Evolutionary conservation across 1,140 invertebrate genomes (phyloP).

Genomic region (Hycleus phaleratus): DNA sequence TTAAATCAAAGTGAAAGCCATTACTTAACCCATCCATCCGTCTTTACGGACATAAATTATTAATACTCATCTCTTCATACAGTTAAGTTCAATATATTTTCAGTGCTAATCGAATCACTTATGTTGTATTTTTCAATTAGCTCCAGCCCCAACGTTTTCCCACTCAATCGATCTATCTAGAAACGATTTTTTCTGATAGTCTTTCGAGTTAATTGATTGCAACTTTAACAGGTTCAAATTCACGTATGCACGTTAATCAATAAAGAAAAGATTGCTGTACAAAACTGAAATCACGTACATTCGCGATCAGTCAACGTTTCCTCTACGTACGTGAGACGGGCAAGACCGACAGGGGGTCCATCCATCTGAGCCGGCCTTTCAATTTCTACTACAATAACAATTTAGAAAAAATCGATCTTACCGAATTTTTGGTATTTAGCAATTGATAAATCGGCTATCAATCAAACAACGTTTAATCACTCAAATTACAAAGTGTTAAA

Average conservation of each 20-base stretch:
- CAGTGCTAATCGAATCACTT: constrained; percentile 22
- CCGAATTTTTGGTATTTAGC: not conserved
- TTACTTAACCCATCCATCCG: constrained; percentile 15
- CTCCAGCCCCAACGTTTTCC: constrained; percentile 4
- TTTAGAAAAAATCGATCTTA: not conserved
- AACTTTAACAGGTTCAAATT: too few relatives aligned
- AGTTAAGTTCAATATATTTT: constrained; percentile 24
- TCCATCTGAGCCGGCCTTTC: too few relatives aligned
- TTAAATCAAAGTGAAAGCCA: constrained; percentile 11
- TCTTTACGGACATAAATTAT: constrained; percentile 9
- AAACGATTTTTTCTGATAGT: too few relatives aligned
- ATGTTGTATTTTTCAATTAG: constrained; percentile 25
- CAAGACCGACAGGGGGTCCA: not conserved
- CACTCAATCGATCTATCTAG: too few relatives aligned
- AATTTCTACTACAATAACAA: too few relatives aligned
- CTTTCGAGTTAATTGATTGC: too few relatives aligned
- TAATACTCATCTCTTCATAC: constrained; percentile 16
- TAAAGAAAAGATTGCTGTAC: too few relatives aligned
- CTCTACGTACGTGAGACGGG: constrained; percentile 6
- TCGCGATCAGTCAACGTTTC: constrained; percentile 12
- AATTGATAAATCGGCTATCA: not conserved
- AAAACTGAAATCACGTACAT: constrained; percentile 8
- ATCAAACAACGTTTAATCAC: too few relatives aligned
- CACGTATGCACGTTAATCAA: too few relatives aligned
- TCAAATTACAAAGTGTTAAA: too few relatives aligned